These are phyloP conservation scores for Ceratosolen solmsi DNA, from an alignment of 1,140 invertebrate genomes.

Conservation along the genomic window DNA sequence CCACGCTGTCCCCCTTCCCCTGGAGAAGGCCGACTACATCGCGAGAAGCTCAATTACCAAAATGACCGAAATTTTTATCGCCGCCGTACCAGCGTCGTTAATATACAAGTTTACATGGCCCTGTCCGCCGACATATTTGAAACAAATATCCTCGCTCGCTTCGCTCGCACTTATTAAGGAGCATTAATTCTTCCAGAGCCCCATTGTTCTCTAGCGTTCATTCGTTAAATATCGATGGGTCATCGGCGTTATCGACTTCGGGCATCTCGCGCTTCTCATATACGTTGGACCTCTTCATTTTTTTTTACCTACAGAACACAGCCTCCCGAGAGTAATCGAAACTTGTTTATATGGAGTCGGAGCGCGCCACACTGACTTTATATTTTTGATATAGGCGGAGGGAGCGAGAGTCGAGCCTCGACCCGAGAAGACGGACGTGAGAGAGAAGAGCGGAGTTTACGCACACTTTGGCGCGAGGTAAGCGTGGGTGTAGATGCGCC, in stretches of 20 bases:
- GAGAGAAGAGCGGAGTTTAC: background rate
- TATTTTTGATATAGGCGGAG: constrained; percentile 31
- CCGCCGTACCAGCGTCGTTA: background rate
- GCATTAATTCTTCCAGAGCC: constrained; percentile 34
- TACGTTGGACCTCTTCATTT: background rate
- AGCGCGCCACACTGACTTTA: background rate
- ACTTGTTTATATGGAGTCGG: constrained; percentile 11
- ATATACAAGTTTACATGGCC: background rate
- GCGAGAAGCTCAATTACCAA: too few relatives aligned
- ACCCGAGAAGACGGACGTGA: background rate
- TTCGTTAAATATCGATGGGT: constrained; percentile 28
- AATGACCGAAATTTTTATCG: constrained; percentile 3
- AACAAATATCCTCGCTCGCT: constrained; percentile 12
- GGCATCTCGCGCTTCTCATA: constrained; percentile 20
- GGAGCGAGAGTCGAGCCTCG: background rate
- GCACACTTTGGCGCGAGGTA: background rate
- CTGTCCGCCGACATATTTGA: background rate
- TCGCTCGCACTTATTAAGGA: constrained; percentile 28
- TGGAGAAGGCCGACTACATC: too few relatives aligned
- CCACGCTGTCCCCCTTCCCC: too few relatives aligned
- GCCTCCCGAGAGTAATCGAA: constrained; percentile 12
- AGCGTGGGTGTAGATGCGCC: constrained; percentile 51
- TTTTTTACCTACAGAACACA: constrained; percentile 31
- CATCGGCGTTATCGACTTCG: constrained; percentile 1
- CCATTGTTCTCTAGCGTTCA: constrained; percentile 24